phyloP scores from a whole-genome alignment of 2,888 invertebrate species.

The Tetranychus piercei region DNA sequence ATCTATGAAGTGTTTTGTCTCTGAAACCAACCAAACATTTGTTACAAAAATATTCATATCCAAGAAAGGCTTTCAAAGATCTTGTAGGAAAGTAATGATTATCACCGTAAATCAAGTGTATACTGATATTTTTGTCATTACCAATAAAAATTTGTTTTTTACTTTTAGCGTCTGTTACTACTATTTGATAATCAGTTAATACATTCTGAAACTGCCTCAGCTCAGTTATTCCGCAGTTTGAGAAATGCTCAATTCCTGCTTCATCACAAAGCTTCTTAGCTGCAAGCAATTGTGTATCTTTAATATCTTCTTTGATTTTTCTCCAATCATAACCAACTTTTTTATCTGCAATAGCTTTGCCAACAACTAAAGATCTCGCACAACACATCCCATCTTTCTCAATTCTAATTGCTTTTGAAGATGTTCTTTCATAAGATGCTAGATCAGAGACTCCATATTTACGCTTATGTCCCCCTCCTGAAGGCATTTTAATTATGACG shows the following conservation, averaged over 20 bases:
- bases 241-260: background rate
- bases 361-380: background rate
- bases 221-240: background rate
- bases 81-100: background rate
- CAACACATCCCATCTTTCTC: slow-evolving; percentile 1
- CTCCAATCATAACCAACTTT: background rate
- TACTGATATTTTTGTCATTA: background rate
- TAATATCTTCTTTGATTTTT: background rate
- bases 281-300: background rate
- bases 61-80: background rate
- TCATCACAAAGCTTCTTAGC: background rate
- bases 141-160: background rate
- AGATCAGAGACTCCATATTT: background rate
- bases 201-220: background rate
- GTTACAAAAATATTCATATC: background rate
- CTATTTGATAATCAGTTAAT: background rate
- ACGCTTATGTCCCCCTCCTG: background rate
- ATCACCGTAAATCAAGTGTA: background rate
- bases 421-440: background rate
- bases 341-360: background rate
- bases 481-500: background rate
- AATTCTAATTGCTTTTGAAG: background rate
- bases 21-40: background rate
- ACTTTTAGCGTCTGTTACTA: background rate
- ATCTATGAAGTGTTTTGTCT: background rate